Conservation (phyloP, 2,888 invertebrate species). For the Erebia aethiops region DNA sequence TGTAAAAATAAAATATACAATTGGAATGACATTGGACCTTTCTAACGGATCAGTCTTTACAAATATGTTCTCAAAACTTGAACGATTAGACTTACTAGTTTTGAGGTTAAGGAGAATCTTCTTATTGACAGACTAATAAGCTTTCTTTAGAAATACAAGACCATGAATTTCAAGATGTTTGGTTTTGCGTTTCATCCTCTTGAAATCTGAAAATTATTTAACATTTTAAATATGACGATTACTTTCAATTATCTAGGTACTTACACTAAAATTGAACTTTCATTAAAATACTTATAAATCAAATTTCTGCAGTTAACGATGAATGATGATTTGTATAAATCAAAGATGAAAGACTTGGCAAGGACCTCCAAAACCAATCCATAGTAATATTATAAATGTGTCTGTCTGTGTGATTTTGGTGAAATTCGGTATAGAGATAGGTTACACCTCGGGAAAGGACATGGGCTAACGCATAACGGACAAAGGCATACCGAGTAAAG, state of each 20-base stretch:
- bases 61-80: background rate
- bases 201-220: background rate
- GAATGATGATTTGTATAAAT: background rate
- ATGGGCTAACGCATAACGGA: no score
- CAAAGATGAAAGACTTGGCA: no score
- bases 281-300: background rate
- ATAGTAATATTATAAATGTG: no score
- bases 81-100: background rate
- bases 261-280: background rate
- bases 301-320: background rate
- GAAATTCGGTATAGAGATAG: no score
- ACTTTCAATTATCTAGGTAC: background rate
- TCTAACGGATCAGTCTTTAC: background rate
- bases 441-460: no score
- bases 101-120: background rate
- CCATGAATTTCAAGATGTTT: conserved; percentile 3
- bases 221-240: no score
- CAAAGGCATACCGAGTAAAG: no score
- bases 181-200: background rate
- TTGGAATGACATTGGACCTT: background rate
- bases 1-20: no score
- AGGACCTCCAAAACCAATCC: no score
- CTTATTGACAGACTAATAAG: background rate
- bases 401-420: no score
- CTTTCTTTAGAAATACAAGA: background rate